Base-by-base conservation (phyloP, 2,888 invertebrate species). In the Dinocampus coccinellae region DNA sequence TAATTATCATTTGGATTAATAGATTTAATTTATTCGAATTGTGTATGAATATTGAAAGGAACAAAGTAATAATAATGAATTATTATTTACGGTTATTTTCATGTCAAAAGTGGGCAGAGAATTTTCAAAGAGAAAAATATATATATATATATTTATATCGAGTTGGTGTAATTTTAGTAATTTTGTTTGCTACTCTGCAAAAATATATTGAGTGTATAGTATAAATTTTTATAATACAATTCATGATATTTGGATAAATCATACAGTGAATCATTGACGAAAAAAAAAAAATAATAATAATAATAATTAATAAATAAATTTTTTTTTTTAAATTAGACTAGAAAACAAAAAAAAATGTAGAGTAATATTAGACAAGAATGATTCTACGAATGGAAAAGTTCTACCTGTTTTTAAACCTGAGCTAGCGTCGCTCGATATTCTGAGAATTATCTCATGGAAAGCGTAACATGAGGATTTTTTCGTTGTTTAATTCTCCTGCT, bases 371-470 rank as follows among this genome's bases (percentile, higher is more conserved):
- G 39, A 39, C 16, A 47, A 20, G 6, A 34, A 36, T 33, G 16
- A 13, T 16, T 66, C 34, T 22, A 16, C n/a, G 34, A 66, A 66
- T 11, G 53, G 55, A 65, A 29, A 65, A 65, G 39, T 33, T 20
- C 36, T 47, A 39, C 42, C 26, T 47, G 42, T 57, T 39, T 57
- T 66, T 24, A 26, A 7, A 16, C 11, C 42, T 11, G 34, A 66
- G 57, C 36, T 57, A 29, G 57, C 53, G 11, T 57, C 42, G 63
- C 22, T 55, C 3, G 16, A 47, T 69, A 42, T 57, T 63, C 57
- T 63, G 24, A 57, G 57, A 69, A 69, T 61, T 4, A 47, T 16
- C 47, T 47, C 3, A 3, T 47, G 52, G 47, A 63, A 62, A 47
- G 52, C 36, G 39, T 20, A 53, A 53, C 47, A 26, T 61, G 55